phyloP scores from a whole-genome alignment of 1,140 invertebrate species.

The Drosophila bifasciata region DNA sequence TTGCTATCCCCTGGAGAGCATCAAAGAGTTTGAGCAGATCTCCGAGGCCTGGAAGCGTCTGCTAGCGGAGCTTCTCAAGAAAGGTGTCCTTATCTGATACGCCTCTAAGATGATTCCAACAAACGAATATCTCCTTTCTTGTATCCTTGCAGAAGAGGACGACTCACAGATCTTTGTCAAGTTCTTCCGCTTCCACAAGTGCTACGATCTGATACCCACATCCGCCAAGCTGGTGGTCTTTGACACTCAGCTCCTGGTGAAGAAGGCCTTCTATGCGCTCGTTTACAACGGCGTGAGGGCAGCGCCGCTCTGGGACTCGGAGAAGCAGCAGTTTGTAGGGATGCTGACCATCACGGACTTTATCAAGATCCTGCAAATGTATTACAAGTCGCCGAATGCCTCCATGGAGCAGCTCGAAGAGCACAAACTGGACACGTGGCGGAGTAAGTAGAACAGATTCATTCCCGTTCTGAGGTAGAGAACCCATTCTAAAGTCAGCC shows the following conservation, averaged over 20 bases:
- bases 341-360: slow-evolving; percentile 99
- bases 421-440: slow-evolving; percentile 98
- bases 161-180: slow-evolving; percentile 98
- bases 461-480: background rate
- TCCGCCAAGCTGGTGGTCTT: slow-evolving; percentile 99
- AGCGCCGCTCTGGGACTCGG: slow-evolving; percentile 98
- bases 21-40: slow-evolving; percentile 93
- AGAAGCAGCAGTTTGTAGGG: slow-evolving; percentile 95
- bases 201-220: slow-evolving; percentile 99
- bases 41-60: slow-evolving; percentile 90
- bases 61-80: slow-evolving; percentile 88
- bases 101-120: background rate
- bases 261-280: slow-evolving; percentile 99
- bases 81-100: slow-evolving; percentile 86
- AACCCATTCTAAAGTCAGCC: slow-evolving; percentile 10
- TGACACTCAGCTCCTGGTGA: slow-evolving; percentile 99
- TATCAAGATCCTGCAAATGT: slow-evolving; percentile 99
- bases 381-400: slow-evolving; percentile 96
- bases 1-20: slow-evolving; percentile 90
- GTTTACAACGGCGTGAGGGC: slow-evolving; percentile 99
- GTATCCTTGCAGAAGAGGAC: slow-evolving; percentile 94
- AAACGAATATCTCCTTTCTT: slow-evolving; percentile 15
- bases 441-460: slow-evolving; percentile 86
- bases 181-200: slow-evolving; percentile 99
- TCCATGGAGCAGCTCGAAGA: slow-evolving; percentile 98